These are phyloP conservation scores for Cervus canadensis DNA, from an alignment of 2,113 vertebrate genomes.

Conservation along the genomic window DNA sequence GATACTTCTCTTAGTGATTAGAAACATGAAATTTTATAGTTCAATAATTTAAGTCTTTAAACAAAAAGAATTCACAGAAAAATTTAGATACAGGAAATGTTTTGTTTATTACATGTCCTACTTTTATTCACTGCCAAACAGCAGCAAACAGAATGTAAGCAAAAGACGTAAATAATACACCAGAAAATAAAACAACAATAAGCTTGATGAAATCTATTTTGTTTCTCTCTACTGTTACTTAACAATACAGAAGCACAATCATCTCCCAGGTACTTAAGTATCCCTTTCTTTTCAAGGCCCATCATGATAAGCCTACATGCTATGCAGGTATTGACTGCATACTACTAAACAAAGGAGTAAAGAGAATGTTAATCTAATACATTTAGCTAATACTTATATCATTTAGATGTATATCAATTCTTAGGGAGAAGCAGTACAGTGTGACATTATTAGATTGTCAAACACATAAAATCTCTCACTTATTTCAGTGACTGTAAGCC, in stretches of 20 bases:
- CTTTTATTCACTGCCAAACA: not conserved
- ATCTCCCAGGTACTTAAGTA: not conserved
- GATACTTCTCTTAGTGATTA: not conserved
- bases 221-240: not conserved
- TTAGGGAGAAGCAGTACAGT: not conserved
- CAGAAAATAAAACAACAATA: not conserved
- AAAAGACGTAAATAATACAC: not conserved
- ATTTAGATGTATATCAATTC: conserved; percentile 26
- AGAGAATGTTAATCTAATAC: not conserved
- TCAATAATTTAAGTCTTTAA: not conserved
- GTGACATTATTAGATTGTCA: not conserved
- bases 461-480: not conserved
- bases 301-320: not conserved
- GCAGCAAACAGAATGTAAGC: not conserved
- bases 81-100: not conserved
- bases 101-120: not conserved
- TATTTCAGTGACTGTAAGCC: not conserved
- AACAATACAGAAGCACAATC: not conserved
- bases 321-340: not conserved
- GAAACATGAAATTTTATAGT: not conserved
- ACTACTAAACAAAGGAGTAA: not conserved
- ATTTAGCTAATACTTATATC: not conserved
- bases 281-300: not conserved
- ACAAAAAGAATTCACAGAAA: not conserved
- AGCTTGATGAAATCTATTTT: not conserved